A percentile compares a stretch with the other conserved stretches of the same genome.
Evolutionary conservation across 2,113 vertebrate species (phyloP).

Genomic region (Megaceryle torquata): DNA sequence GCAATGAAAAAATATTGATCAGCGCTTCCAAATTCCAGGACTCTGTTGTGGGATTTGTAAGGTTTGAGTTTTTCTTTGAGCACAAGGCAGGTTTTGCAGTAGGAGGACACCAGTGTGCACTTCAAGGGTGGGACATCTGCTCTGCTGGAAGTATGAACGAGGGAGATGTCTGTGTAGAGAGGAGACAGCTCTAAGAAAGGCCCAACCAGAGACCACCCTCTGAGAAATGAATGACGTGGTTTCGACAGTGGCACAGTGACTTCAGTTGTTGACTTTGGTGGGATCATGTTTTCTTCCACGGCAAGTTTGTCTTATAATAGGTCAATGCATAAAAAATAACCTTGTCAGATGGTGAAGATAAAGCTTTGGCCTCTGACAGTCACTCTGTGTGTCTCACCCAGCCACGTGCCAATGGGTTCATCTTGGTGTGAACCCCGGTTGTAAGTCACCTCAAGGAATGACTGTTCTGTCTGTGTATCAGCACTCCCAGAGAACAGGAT

Average conservation of each 20-base stretch:
- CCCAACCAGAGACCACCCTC: fast-evolving
- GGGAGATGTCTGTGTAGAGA: not conserved
- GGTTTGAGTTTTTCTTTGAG: not conserved
- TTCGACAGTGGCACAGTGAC: not conserved
- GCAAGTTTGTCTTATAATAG: not conserved
- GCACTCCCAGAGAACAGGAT: fast-evolving
- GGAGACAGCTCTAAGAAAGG: not conserved
- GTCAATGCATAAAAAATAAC: not conserved
- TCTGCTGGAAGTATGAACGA: not conserved
- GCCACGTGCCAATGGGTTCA: fast-evolving
- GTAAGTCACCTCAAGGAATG: not conserved
- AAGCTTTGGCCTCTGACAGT: not conserved
- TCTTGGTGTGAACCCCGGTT: not conserved
- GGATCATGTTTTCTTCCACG: not conserved
- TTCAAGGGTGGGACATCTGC: not conserved
- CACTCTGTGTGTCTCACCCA: too few species aligned
- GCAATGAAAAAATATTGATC: not conserved
- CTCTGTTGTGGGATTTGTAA: not conserved
- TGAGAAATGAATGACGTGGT: not conserved
- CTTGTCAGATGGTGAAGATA: not conserved
- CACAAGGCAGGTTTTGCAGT: not conserved
- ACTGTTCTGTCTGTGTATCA: fast-evolving
- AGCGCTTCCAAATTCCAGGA: not conserved
- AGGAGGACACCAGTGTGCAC: not conserved
- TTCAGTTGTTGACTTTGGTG: not conserved